Percentiles rank a stretch among this genome's conserved stretches.
These are phyloP conservation scores for Sarcophaga peregrina DNA, from an alignment of 1,140 invertebrate genomes.

Conservation along the genomic window DNA sequence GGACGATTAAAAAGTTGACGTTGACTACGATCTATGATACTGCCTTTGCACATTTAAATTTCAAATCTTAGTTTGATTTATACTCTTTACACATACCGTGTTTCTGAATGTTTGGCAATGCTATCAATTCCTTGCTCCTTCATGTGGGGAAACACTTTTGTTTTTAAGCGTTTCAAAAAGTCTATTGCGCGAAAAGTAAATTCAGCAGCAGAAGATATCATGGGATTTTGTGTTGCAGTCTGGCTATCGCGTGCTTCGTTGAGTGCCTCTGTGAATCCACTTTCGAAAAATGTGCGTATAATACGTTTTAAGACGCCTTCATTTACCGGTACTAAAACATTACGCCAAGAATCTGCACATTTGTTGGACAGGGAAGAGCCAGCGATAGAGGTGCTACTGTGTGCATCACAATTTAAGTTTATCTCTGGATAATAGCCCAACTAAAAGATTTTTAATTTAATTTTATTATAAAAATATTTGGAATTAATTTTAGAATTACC, in stretches of 20 bases:
- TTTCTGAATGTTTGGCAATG: constrained; percentile 66
- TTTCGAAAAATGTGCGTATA: constrained; percentile 69
- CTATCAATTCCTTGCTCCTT: constrained; percentile 60
- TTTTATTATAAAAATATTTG: neutral
- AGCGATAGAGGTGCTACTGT: constrained; percentile 40
- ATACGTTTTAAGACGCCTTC: constrained; percentile 68
- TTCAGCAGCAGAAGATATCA: constrained; percentile 60
- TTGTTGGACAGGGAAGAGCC: constrained; percentile 27
- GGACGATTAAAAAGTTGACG: no score
- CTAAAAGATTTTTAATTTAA: constrained; percentile 28
- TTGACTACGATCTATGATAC: neutral
- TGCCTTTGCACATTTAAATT: neutral
- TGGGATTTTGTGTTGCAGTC: constrained; percentile 63
- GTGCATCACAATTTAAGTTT: constrained; percentile 49
- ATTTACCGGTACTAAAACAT: constrained; percentile 66
- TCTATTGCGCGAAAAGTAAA: constrained; percentile 58
- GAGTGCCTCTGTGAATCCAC: constrained; percentile 71
- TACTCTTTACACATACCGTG: constrained; percentile 52
- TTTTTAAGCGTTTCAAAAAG: constrained; percentile 54
- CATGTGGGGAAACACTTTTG: constrained; percentile 65
- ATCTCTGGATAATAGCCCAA: constrained; percentile 50
- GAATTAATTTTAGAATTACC: constrained; percentile 15
- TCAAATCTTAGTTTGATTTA: neutral
- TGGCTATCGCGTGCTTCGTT: constrained; percentile 62
- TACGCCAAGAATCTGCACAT: constrained; percentile 44